Evolutionary conservation across 1,140 invertebrate genomes (phyloP), one percentile per base, ranked within the genome.

Genomic region (Whitmania pigra): DNA sequence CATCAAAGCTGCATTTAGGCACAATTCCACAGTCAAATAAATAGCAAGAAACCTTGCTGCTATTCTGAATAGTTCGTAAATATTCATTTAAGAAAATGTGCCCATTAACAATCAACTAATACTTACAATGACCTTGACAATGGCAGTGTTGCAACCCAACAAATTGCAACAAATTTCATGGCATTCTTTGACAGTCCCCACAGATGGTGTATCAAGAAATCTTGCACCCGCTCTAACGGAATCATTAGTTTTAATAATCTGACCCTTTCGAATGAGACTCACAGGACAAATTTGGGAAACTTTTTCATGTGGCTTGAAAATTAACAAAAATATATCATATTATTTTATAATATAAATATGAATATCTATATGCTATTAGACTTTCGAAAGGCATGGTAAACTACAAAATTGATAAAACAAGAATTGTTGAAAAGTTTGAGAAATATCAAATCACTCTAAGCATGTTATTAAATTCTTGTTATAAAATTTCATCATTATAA

Each of bases 41-140:
- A 18, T 63, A 63, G 57, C 57, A 63, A 31, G 57, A 63, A 63
- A 63, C 57, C 57, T 20, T 31, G 22, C 22, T 22, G 22, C 29
- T 63, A 63, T 63, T 25, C 57, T 63, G 57, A 63, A 25, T 25
- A 63, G 57, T 63, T 63, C 22, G 57, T 63, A 13, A 63, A 31
- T 25, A 63, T 15, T 25, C 22, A 63, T 15, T 18, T 15, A 63
- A 63, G 11, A 63, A 63, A 31, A 4, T 11, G 2, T 25, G 9
- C 22, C 9, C 20, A 63, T 25, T 63, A 22, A n/a, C n/a, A n/a
- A 63, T 31, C 29, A 22, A 63, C 20, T 15, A 18, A n/a, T 31
- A 63, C 57, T 18, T 63, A 63, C 57, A 63, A 25, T 63, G 22
- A 63, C 57, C 22, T 31, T 63, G 57, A 63, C 29, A n/a, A 63